A percentile compares a stretch with the other conserved stretches of the same genome.
Evolutionary conservation across 2,113 vertebrate species (phyloP).

Genomic region (Pelodiscus sinensis): DNA sequence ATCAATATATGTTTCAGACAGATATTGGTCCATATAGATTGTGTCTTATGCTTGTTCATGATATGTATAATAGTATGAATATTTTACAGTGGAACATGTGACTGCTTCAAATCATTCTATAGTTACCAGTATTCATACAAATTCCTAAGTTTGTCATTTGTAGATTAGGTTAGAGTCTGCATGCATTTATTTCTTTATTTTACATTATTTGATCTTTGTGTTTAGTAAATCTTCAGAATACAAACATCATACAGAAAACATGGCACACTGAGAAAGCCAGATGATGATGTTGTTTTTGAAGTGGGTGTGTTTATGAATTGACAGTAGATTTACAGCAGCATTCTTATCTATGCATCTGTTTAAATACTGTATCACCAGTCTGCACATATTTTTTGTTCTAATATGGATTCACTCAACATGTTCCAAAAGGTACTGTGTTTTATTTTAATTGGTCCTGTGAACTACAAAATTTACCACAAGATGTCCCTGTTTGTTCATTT

Average conservation of each 20-base stretch:
- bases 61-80: neutral
- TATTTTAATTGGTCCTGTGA: neutral
- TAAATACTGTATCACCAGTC: neutral
- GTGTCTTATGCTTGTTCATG: neutral
- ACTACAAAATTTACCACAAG: constrained; percentile 15
- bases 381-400: neutral
- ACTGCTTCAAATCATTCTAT: neutral
- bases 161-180: neutral
- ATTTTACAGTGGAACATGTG: neutral
- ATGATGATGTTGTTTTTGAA: neutral
- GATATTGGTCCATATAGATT: neutral
- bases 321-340: neutral
- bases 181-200: neutral
- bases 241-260: neutral
- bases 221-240: neutral
- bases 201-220: neutral
- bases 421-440: fast-evolving
- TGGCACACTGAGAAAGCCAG: neutral
- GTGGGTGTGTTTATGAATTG: neutral
- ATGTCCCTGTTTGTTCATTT: neutral
- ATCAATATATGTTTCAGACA: neutral
- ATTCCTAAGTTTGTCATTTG: neutral
- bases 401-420: neutral
- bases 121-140: neutral
- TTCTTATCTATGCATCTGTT: neutral